A percentile compares a stretch with the other conserved stretches of the same genome.
These are phyloP conservation scores for Chelon auratus DNA, from an alignment of 2,797 vertebrate genomes.

Conservation along the genomic window DNA sequence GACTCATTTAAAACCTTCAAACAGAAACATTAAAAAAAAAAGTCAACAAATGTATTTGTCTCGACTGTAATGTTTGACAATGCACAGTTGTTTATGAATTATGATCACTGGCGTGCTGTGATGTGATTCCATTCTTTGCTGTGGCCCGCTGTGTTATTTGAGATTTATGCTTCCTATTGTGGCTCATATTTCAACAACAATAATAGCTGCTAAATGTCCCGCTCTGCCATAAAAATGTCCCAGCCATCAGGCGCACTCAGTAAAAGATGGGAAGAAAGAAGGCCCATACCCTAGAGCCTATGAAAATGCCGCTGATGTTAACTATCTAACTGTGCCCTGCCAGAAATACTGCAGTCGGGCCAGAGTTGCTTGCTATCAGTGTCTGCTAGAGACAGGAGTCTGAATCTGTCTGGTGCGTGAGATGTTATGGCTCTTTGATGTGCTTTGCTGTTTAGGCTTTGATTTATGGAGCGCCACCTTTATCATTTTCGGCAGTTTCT, in stretches of 20 bases:
- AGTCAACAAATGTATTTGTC: slow-evolving; percentile 1
- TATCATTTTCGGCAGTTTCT: slow-evolving; percentile 59
- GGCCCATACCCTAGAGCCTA: slow-evolving; percentile 39
- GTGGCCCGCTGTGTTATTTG: slow-evolving; percentile 35
- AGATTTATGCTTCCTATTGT: slow-evolving; percentile 51
- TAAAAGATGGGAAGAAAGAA: slow-evolving; percentile 61
- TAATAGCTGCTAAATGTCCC: slow-evolving; percentile 66
- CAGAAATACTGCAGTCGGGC: slow-evolving; percentile 50
- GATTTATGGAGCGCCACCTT: slow-evolving; percentile 67
- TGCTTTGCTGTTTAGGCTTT: slow-evolving; percentile 62
- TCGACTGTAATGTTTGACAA: slow-evolving; percentile 12
- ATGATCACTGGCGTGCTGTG: not conserved
- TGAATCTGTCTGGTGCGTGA: slow-evolving; percentile 54
- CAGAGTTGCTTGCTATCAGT: slow-evolving; percentile 50
- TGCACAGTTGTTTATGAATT: slow-evolving; percentile 8
- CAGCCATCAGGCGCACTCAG: slow-evolving; percentile 64
- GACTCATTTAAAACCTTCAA: slow-evolving; percentile 2
- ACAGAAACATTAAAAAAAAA: slow-evolving; percentile 1
- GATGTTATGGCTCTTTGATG: slow-evolving; percentile 70
- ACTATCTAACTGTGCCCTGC: slow-evolving; percentile 52
- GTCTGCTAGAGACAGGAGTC: slow-evolving; percentile 47
- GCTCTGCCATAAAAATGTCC: slow-evolving; percentile 69
- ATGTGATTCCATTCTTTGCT: slow-evolving; percentile 32
- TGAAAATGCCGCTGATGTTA: slow-evolving; percentile 76
- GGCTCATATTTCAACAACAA: slow-evolving; percentile 72